These are phyloP conservation scores for Sebastes itinus DNA, from an alignment of 2,797 vertebrate species.

Conservation along the genomic window DNA sequence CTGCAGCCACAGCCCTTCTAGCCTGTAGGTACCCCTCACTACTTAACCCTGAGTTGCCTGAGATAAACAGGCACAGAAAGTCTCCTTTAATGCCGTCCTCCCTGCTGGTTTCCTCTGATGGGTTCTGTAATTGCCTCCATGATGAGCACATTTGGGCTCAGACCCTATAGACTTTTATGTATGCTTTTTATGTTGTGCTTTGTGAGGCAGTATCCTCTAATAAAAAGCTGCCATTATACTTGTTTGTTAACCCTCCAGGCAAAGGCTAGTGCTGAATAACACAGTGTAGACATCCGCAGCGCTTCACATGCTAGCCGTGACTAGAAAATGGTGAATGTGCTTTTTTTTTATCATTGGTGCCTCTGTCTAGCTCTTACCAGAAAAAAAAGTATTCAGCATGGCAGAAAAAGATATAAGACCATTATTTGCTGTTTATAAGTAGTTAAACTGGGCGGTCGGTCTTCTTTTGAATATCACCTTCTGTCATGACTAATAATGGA, in stretches of 20 bases:
- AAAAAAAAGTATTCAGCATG: not conserved
- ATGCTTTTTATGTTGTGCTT: slow-evolving; percentile 13
- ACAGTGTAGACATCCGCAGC: slow-evolving; percentile 47
- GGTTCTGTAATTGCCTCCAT: not conserved
- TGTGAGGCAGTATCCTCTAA: slow-evolving; percentile 18
- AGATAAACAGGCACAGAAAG: not conserved
- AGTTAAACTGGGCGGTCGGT: not conserved
- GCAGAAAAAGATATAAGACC: not conserved
- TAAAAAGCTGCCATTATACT: slow-evolving; percentile 67
- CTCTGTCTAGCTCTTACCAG: not conserved
- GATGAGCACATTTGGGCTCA: not conserved
- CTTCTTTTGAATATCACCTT: not conserved
- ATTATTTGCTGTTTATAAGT: not conserved
- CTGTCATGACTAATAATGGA: not conserved
- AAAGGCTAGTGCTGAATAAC: slow-evolving; percentile 11
- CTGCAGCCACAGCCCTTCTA: not conserved
- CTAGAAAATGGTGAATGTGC: slow-evolving; percentile 25
- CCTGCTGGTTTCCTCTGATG: not conserved
- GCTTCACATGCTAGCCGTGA: slow-evolving; percentile 71
- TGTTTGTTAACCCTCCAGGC: slow-evolving; percentile 25
- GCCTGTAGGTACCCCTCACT: not conserved
- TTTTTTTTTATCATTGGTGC: slow-evolving; percentile 6
- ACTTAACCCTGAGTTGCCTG: not conserved
- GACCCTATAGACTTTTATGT: not conserved
- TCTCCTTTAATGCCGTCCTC: not conserved